Percentiles rank a stretch among this genome's conserved stretches.
Conservation (phyloP, 2,797 vertebrate genomes). For the Mionectes olivaceus region DNA sequence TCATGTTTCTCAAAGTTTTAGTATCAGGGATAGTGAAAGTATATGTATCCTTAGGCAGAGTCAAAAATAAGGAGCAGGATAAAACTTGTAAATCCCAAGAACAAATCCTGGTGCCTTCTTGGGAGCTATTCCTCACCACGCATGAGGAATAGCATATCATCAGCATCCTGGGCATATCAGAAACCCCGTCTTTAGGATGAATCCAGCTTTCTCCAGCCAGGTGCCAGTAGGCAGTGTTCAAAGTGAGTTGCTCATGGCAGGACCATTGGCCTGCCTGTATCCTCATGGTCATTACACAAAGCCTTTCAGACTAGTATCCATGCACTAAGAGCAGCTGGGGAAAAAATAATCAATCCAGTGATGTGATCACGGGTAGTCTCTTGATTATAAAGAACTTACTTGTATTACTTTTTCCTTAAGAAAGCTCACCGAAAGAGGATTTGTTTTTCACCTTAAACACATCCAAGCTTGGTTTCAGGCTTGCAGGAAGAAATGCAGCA, state of each 20-base stretch:
- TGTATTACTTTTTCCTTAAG: not conserved
- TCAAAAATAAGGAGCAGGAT: not conserved
- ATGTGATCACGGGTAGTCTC: not conserved
- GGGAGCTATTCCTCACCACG: not conserved
- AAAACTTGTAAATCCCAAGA: not conserved
- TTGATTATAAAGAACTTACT: not conserved
- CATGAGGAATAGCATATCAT: not conserved
- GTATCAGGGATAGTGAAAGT: not conserved
- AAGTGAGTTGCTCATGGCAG: not conserved
- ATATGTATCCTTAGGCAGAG: not conserved
- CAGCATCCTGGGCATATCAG: not conserved
- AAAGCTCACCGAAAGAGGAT: not conserved
- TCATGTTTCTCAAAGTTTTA: not conserved
- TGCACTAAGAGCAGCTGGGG: not conserved
- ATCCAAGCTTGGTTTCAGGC: not conserved
- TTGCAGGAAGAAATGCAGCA: not conserved
- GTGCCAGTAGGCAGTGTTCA: not conserved
- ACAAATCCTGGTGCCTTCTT: not conserved
- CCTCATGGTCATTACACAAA: not conserved
- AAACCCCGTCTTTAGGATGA: not conserved
- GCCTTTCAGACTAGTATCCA: accelerated
- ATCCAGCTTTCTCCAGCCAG: not conserved
- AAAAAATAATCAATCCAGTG: not conserved
- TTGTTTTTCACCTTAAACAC: not conserved
- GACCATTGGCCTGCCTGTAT: not conserved